Percentiles rank a stretch among this genome's conserved stretches.
These are phyloP conservation scores for Cantharis rufa DNA, from an alignment of 2,888 invertebrate species.

Conservation along the genomic window DNA sequence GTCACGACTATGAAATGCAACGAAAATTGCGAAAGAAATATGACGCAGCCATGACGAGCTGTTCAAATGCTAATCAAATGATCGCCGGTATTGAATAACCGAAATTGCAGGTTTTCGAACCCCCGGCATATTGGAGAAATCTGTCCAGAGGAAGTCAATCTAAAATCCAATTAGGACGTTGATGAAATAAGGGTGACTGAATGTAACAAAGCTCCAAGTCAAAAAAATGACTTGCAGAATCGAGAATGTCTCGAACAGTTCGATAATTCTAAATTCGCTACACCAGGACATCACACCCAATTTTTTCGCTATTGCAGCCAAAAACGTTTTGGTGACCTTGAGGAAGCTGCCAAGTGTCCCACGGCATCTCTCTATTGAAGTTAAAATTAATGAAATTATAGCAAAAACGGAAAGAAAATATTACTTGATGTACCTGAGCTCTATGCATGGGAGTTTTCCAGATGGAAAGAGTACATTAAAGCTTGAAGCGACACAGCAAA, in stretches of 20 bases:
- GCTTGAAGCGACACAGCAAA: slow-evolving; percentile 13
- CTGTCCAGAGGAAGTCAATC: background rate
- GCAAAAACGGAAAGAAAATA: background rate
- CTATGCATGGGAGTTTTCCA: background rate
- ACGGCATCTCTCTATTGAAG: background rate
- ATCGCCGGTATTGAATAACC: no score
- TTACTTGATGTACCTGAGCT: background rate
- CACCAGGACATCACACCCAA: background rate
- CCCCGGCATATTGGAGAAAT: background rate
- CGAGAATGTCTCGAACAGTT: background rate
- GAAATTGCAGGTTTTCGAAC: background rate
- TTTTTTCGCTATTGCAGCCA: background rate
- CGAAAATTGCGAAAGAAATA: no score
- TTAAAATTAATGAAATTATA: background rate
- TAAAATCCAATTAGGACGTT: background rate
- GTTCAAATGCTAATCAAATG: no score
- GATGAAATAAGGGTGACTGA: background rate
- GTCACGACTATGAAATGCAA: no score
- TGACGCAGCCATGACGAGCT: no score
- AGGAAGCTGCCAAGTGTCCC: background rate
- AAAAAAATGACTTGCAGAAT: background rate
- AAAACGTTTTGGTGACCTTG: background rate
- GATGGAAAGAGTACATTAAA: background rate
- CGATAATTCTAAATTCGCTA: background rate
- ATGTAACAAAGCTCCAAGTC: background rate